Conservation (phyloP, 2,888 invertebrate genomes). For the Sinohyriopsis cumingii region DNA sequence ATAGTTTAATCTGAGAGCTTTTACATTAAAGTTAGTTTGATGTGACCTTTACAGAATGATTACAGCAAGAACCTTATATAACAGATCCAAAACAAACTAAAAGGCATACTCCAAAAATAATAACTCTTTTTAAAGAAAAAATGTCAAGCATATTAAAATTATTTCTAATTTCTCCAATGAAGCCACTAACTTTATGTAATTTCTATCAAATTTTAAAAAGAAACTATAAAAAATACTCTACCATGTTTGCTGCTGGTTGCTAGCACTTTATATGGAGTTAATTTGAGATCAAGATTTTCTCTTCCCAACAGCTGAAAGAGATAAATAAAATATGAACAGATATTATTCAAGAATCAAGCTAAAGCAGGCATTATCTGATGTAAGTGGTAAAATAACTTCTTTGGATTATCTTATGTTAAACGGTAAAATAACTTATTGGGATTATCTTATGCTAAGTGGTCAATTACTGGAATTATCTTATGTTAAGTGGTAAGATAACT, state of each 20-base stretch:
- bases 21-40: no score
- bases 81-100: neutral
- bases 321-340: neutral
- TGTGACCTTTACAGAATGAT: no score
- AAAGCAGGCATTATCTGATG: neutral
- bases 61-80: neutral
- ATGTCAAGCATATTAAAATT: no score
- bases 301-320: conserved; percentile 81
- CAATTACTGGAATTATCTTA: neutral
- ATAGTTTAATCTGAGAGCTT: no score
- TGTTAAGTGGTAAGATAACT: neutral
- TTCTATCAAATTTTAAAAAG: neutral
- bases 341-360: neutral
- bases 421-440: neutral
- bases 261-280: conserved; percentile 95
- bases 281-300: conserved; percentile 95
- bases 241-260: conserved; percentile 96
- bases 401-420: neutral
- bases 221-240: conserved; percentile 44
- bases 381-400: neutral
- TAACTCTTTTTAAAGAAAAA: no score
- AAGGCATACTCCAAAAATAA: no score
- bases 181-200: neutral
- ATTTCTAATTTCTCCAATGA: neutral
- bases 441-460: no score